These are phyloP conservation scores for Mesocentrotus franciscanus DNA, from an alignment of 53 echinoderm and acorn worm genomes.

Conservation along the genomic window DNA sequence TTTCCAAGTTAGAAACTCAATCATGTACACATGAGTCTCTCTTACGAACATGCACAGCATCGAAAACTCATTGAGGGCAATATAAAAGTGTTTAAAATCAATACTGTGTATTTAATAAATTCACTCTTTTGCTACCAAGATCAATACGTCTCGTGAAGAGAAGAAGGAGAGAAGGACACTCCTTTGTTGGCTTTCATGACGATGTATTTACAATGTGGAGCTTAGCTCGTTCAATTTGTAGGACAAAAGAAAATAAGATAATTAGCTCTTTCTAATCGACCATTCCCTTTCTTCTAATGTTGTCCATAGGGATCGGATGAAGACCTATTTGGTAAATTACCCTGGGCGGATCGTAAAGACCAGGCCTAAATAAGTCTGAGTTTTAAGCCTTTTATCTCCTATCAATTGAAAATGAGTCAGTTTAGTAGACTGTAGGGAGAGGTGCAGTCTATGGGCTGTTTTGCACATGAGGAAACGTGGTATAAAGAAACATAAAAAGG, in stretches of 20 bases:
- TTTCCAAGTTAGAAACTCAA: background rate
- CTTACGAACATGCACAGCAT: background rate
- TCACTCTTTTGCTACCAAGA: background rate
- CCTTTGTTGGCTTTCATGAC: background rate
- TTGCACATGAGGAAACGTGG: background rate
- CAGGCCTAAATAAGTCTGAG: background rate
- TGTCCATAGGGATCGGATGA: background rate
- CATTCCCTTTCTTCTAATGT: background rate
- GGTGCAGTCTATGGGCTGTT: background rate
- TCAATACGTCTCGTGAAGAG: background rate
- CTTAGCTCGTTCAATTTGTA: background rate
- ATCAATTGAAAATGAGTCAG: background rate
- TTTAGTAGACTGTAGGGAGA: background rate
- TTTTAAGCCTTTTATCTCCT: background rate
- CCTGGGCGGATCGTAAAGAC: background rate
- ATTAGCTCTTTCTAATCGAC: constrained; percentile 31
- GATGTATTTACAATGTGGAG: background rate
- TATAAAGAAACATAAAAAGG: background rate
- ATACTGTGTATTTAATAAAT: constrained; percentile 31
- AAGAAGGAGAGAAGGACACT: background rate
- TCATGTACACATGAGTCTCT: background rate
- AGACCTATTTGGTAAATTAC: constrained; percentile 1
- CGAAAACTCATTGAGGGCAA: background rate
- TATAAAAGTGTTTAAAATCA: constrained; percentile 17
- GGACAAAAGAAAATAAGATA: background rate